Evolutionary conservation across 2,888 invertebrate species (phyloP), one percentile per base, ranked within the genome.

Genomic region (Caenorhabditis virilis): DNA sequence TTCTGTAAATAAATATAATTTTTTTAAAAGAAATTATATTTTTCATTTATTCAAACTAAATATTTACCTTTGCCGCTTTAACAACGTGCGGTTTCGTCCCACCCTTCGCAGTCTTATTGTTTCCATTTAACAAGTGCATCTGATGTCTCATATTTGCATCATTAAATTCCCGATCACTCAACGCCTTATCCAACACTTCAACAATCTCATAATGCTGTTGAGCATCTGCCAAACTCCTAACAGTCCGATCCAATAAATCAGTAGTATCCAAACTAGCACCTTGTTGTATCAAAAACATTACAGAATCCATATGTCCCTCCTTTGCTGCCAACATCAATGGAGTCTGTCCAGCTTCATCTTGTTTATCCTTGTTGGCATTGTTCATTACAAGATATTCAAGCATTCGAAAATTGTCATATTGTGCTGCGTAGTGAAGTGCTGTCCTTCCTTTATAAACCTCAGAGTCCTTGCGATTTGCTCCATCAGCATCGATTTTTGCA

Each of bases 181-280:
- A 16, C 7, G 22, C 18, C 13, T 23, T 16, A 22, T 58, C 46
- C n/a, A 64, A 36, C 11, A 62, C 25, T 9, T 49, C 46, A 0
- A 67, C 60, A 15, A 69, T 53, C 6, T 60, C 38, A 5, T 50
- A 39, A 43, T 61, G 42, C 13, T 60, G n/a, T 15, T 45, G 42
- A 2, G 27, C 36, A 23, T 53, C 33, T 2, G 72, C 66, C 7
- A 72, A 30, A 33, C 47, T 51, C 0, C 57, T 46, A 3, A 68
- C 68, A 2, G 56, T 35, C 11, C 26, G 46, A 27, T 64, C 64
- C 95, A 95, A 94, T 84, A 95, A 94, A 86, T 97, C 95, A 0
- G 95, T 92, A 75, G 95, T 95, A 86, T 97, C 97, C 35, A 94
- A 87, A 86, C 95, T 97, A 9, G 95, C 94, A 82, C 92, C 90